Evolutionary conservation across 1,140 invertebrate genomes (phyloP), one percentile per base, ranked within the genome.

Genomic region (Drosophila pachea): DNA sequence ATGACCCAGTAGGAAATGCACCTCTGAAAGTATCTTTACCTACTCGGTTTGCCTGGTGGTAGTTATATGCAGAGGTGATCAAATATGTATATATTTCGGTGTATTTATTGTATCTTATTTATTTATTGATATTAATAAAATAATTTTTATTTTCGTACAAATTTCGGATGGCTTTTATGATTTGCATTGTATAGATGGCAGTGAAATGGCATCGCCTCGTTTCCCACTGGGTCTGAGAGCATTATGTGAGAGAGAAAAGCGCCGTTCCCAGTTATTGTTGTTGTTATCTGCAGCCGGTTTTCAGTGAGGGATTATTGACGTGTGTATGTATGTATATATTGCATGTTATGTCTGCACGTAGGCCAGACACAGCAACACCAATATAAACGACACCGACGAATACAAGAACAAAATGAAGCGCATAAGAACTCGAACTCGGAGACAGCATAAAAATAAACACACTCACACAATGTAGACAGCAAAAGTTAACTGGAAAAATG

Each of bases 391-490:
- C 71, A 65, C 9, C 68, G 50, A 59, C 36, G 49, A 53, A 35
- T 58, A 69, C 60, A 68, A 68, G 64, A 68, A 73, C 66, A 73
- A 69, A 73, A 69, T 69, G 67, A 73, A 74, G 62, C 68, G 72
- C 66, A 82, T 52, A 71, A 81, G 78, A 82, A 82, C 74, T 66
- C 68, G 54, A 59, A 67, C 78, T 74, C 74, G 48, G 63, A 70
- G 74, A 67, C 79, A 83, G 81, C 79, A 83, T 78, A 78, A 78
- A 83, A 83, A 84, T 74, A 84, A 86, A 82, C 70, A 71, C 61
- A 72, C 68, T 60, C 38, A 71, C 38, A 32, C 12, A 40, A 42
- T 42, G 6, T 9, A 36, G 35, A 52, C 35, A 62, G 62, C 55
- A 67, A 64, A 67, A 78, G 50, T 76, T 79, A 78, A 76, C 73